phyloP scores from a whole-genome alignment of 2,888 invertebrate genomes.

The Eupithecia pulchellata region DNA sequence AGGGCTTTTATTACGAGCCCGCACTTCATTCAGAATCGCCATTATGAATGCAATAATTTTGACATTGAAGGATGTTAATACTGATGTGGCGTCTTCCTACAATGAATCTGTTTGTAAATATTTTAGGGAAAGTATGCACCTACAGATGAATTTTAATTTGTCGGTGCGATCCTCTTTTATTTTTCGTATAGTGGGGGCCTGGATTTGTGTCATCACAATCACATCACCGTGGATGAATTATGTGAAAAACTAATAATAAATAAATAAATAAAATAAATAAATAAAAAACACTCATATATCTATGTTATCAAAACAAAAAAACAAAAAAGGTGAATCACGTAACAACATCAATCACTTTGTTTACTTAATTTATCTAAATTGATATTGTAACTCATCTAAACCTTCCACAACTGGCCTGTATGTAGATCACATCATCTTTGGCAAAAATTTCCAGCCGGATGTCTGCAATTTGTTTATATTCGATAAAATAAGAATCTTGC shows the following conservation, averaged over 20 bases:
- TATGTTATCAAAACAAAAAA: not conserved
- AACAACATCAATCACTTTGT: conserved; percentile 40
- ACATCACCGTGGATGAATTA: no score
- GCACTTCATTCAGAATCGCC: conserved; percentile 35
- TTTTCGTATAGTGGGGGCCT: no score
- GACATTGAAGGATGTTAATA: conserved; percentile 30
- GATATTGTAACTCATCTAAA: conserved; percentile 32
- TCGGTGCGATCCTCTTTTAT: no score
- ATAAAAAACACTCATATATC: no score
- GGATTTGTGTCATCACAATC: no score
- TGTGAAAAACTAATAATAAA: no score
- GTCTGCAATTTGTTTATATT: conserved; percentile 44
- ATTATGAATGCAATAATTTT: conserved; percentile 29
- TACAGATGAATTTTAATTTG: no score
- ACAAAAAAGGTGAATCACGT: conserved; percentile 21
- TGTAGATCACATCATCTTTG: conserved; percentile 23
- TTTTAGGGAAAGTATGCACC: not conserved
- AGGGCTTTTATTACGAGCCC: conserved; percentile 42
- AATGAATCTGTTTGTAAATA: not conserved
- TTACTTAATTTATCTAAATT: conserved; percentile 28
- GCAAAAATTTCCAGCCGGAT: conserved; percentile 46
- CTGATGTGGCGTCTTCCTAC: conserved; percentile 13
- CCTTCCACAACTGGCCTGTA: not conserved
- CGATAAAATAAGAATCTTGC: conserved; percentile 26
- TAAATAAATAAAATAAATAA: no score